Conservation (phyloP, 2,888 invertebrate species). For the Melipona beecheii region DNA sequence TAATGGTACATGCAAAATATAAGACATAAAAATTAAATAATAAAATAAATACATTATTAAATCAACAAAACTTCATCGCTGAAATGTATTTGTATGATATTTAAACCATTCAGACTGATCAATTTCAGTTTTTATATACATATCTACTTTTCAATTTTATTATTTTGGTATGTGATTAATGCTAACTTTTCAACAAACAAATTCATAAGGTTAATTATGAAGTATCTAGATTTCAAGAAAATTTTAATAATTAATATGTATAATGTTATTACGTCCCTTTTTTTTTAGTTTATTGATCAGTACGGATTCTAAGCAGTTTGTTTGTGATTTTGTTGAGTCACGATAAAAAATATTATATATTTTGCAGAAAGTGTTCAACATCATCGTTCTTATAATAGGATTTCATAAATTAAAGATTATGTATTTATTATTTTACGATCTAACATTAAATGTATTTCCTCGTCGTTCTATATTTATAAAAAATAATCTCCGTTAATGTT, state of each 20-base stretch:
- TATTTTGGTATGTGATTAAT: not conserved
- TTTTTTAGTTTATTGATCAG: not conserved
- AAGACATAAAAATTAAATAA: not conserved
- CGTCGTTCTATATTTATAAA: not conserved
- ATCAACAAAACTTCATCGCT: not conserved
- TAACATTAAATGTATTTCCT: not conserved
- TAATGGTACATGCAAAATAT: constrained; percentile 8
- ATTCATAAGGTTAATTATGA: not conserved
- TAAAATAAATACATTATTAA: not conserved
- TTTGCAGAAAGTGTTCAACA: not conserved
- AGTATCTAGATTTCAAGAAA: not conserved
- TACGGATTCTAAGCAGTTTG: not conserved
- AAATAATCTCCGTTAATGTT: not conserved
- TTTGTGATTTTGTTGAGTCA: not conserved
- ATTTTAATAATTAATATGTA: not conserved
- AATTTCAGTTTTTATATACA: not conserved
- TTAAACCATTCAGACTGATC: not conserved
- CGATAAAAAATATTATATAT: not conserved
- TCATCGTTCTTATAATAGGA: not conserved
- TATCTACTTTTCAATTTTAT: not conserved
- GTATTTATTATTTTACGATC: not conserved
- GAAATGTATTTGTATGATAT: not conserved
- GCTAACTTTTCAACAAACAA: not conserved
- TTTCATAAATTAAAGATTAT: constrained; percentile 1
- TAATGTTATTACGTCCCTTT: not conserved